These are phyloP conservation scores for Acanthosoma haemorrhoidale DNA, from an alignment of 2,888 invertebrate genomes.

Conservation along the genomic window DNA sequence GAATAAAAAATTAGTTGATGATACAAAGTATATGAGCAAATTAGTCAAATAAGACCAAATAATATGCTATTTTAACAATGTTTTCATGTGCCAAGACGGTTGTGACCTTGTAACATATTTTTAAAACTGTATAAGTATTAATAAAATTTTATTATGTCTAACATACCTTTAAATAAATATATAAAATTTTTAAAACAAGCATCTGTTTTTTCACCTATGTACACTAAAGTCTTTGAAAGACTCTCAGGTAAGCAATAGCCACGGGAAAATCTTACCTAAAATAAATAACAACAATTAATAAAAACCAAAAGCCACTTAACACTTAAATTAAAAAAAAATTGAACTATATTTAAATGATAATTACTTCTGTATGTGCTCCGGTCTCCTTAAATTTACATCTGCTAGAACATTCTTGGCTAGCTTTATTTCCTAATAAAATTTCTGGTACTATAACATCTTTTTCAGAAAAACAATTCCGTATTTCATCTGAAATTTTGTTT, in stretches of 20 bases:
- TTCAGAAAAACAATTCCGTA: not conserved
- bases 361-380: constrained; percentile 6
- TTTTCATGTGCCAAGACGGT: no score
- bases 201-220: constrained; percentile 12
- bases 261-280: constrained; percentile 7
- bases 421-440: not conserved
- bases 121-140: no score
- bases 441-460: constrained; percentile 15
- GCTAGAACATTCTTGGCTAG: not conserved
- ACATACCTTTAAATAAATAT: constrained; percentile 19
- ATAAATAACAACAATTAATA: not conserved
- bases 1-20: no score
- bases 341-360: not conserved
- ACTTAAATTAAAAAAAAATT: not conserved
- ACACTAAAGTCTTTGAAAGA: constrained; percentile 1
- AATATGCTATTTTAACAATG: no score
- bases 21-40: no score
- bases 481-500: constrained; percentile 1
- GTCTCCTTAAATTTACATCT: constrained; percentile 1
- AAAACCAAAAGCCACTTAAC: not conserved
- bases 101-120: no score
- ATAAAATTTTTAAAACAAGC: constrained; percentile 14
- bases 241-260: not conserved
- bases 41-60: no score
- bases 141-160: no score